Percentiles rank a stretch among this genome's conserved stretches.
Conservation (phyloP, 2,113 vertebrate genomes). For the Triplophysa siluroides region DNA sequence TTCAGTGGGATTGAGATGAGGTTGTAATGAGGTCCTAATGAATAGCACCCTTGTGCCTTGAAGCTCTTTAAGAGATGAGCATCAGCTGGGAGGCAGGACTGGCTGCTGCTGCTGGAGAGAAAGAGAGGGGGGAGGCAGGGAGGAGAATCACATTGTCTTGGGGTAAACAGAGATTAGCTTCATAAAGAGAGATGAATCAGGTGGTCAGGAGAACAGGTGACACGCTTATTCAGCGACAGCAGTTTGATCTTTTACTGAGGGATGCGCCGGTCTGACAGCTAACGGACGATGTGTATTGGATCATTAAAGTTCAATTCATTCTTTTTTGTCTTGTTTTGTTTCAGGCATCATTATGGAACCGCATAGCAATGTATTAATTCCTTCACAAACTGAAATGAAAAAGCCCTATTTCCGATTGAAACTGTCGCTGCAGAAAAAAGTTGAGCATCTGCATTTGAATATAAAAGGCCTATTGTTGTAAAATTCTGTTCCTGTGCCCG, state of each 20-base stretch:
- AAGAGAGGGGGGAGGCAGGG: conserved; percentile 3
- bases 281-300: too few relatives aligned
- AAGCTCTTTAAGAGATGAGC: conserved; percentile 35
- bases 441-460: conserved; percentile 52
- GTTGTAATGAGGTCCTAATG: conserved; percentile 39
- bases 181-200: conserved; percentile 26
- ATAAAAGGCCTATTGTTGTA: conserved; percentile 47
- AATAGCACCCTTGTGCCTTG: conserved; percentile 36
- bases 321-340: neutral
- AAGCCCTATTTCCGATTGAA: conserved; percentile 48
- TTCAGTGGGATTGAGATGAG: conserved; percentile 41
- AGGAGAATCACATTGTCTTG: conserved; percentile 32
- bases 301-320: neutral
- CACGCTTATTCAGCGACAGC: conserved; percentile 8
- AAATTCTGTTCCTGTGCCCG: conserved; percentile 32
- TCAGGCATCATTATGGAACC: neutral
- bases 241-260: conserved; percentile 17
- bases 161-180: conserved; percentile 32
- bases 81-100: conserved; percentile 37
- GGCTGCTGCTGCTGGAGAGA: conserved; percentile 24
- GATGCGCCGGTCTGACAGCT: neutral
- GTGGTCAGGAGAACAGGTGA: conserved; percentile 34
- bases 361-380: neutral
- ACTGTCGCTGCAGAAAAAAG: conserved; percentile 34
- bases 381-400: neutral